Percentiles rank a stretch among this genome's conserved stretches.
phyloP scores from a whole-genome alignment of 2,888 invertebrate genomes.

The Drosophila atripex region DNA sequence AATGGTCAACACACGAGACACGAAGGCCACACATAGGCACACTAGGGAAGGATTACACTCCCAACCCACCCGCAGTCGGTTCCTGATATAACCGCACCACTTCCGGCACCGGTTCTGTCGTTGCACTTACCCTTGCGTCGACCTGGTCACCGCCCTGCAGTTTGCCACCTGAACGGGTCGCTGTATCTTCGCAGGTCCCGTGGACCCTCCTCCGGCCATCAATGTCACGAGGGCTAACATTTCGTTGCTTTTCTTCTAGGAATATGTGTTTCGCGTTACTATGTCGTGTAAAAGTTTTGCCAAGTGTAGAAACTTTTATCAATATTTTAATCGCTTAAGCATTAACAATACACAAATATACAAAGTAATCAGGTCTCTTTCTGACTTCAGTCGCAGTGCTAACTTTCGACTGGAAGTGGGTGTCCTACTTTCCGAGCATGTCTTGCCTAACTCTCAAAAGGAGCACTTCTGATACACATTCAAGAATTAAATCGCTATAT shows the following conservation, averaged over 20 bases:
- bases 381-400: constrained; percentile 17
- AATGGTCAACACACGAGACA: background rate
- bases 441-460: too few species aligned
- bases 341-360: constrained; percentile 16
- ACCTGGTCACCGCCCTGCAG: background rate
- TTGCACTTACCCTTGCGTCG: constrained; percentile 24
- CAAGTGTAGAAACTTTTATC: background rate
- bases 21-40: too few species aligned
- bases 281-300: background rate
- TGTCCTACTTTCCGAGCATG: too few species aligned
- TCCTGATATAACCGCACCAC: constrained; percentile 1
- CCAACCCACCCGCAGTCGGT: background rate
- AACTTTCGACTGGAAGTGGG: constrained; percentile 1
- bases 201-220: constrained; percentile 5
- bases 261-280: background rate
- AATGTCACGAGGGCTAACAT: constrained; percentile 14
- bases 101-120: background rate
- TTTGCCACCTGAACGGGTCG: background rate
- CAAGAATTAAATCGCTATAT: background rate
- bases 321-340: background rate
- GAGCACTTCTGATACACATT: too few species aligned
- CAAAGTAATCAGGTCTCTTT: background rate
- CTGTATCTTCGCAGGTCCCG: background rate
- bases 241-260: background rate
- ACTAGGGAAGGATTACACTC: background rate